phyloP scores from a whole-genome alignment of 1,140 invertebrate species.

The Brachionus manjavacas region DNA sequence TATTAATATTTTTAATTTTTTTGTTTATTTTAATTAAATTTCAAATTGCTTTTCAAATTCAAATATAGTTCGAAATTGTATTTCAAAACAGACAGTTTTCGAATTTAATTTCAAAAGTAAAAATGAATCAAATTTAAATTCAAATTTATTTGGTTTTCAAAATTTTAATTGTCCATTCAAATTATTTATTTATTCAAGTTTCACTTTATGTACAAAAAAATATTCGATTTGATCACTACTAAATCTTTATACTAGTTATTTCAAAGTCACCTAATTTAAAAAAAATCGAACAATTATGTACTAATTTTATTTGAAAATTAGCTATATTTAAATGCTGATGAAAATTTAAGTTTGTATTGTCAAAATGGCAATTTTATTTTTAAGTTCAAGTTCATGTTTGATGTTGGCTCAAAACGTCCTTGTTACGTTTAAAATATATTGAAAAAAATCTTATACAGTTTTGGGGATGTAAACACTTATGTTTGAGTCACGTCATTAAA shows the following conservation, averaged over 20 bases:
- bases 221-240: too few species aligned
- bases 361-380: not conserved
- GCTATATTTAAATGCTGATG: not conserved
- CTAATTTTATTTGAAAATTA: not conserved
- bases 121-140: too few species aligned
- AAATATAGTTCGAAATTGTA: too few species aligned
- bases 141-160: too few species aligned
- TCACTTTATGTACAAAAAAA: too few species aligned
- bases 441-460: not conserved
- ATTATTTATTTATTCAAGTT: too few species aligned
- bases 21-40: too few species aligned
- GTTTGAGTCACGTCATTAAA: conserved; percentile 29
- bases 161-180: too few species aligned
- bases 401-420: conserved; percentile 32
- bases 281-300: not conserved
- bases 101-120: too few species aligned
- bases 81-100: too few species aligned
- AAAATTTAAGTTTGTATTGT: conserved; percentile 5
- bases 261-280: not conserved
- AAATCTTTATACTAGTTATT: not conserved
- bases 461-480: conserved; percentile 11
- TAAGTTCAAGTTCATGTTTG: conserved; percentile 39
- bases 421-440: not conserved
- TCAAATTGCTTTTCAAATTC: too few species aligned
- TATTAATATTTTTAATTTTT: too few species aligned